Evolutionary conservation across 2,797 vertebrate species (phyloP).

Genomic region (Catharus ustulatus): DNA sequence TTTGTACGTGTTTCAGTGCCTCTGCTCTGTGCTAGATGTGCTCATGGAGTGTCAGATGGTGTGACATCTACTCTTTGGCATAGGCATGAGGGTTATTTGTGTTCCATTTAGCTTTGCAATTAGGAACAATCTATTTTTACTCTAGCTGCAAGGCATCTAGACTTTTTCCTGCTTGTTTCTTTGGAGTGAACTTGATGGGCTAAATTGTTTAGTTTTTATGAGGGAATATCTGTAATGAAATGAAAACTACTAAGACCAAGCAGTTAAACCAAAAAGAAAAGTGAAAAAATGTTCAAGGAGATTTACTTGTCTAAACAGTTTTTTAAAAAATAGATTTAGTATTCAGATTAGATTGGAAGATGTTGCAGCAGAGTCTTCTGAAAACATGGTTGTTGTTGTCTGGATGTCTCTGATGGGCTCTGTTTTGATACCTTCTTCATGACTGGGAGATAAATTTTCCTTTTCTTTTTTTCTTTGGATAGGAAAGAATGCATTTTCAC

Average conservation of each 20-base stretch:
- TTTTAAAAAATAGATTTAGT: not conserved
- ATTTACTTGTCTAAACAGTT: not conserved
- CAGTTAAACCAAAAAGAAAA: constrained; percentile 3
- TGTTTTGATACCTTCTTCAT: constrained; percentile 34
- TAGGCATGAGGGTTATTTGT: not conserved
- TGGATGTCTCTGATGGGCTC: not conserved
- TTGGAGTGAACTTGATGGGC: constrained; percentile 22
- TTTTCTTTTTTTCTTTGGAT: constrained; percentile 69
- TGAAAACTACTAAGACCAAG: constrained; percentile 7
- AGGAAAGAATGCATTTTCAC: constrained; percentile 91
- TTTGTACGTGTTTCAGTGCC: not conserved
- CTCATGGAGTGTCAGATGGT: not conserved
- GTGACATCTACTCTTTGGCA: not conserved
- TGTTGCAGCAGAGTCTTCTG: constrained; percentile 6
- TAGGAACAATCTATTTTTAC: constrained; percentile 36
- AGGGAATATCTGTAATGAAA: constrained; percentile 1
- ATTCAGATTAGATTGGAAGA: constrained; percentile 1
- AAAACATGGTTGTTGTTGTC: constrained; percentile 34
- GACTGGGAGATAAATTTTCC: constrained; percentile 49
- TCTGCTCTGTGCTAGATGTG: not conserved
- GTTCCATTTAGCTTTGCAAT: constrained; percentile 28
- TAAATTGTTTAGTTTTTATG: constrained; percentile 26
- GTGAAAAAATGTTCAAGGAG: not conserved
- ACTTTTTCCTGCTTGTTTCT: constrained; percentile 10
- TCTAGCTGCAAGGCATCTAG: constrained; percentile 10